phyloP scores from a whole-genome alignment of 2,888 invertebrate genomes.

The Dryobotodes eremita region DNA sequence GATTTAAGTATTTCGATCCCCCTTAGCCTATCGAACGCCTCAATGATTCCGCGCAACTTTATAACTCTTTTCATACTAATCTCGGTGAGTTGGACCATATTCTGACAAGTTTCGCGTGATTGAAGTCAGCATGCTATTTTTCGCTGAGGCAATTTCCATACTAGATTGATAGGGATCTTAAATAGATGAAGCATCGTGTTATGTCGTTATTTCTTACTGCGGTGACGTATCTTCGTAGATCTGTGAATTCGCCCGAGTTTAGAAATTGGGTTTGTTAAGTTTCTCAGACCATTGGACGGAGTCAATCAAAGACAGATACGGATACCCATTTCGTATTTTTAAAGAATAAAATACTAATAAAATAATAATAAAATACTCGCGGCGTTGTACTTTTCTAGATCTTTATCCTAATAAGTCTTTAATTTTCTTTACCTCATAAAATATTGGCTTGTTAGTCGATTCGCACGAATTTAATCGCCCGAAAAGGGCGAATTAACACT shows the following conservation, averaged over 20 bases:
- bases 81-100: background rate
- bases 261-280: background rate
- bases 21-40: too few relatives aligned
- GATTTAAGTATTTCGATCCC: background rate
- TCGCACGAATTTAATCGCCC: too few relatives aligned
- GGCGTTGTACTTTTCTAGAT: too few relatives aligned
- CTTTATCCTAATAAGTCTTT: too few relatives aligned
- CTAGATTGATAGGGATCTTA: slow-evolving; percentile 28
- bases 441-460: too few relatives aligned
- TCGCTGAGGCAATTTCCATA: slow-evolving; percentile 32
- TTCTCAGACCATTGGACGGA: background rate
- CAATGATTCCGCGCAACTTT: background rate
- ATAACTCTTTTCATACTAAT: background rate
- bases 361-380: too few relatives aligned
- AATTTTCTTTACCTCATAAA: too few relatives aligned
- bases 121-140: slow-evolving; percentile 13
- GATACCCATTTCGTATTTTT: background rate
- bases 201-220: background rate
- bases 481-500: too few relatives aligned
- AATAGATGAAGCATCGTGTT: slow-evolving; percentile 11
- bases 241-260: background rate
- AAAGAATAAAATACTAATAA: too few relatives aligned
- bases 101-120: slow-evolving; percentile 14
- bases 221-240: background rate
- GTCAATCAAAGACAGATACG: background rate